phyloP scores from a whole-genome alignment of 1,140 invertebrate species.

The Drosophila nebulosa region DNA sequence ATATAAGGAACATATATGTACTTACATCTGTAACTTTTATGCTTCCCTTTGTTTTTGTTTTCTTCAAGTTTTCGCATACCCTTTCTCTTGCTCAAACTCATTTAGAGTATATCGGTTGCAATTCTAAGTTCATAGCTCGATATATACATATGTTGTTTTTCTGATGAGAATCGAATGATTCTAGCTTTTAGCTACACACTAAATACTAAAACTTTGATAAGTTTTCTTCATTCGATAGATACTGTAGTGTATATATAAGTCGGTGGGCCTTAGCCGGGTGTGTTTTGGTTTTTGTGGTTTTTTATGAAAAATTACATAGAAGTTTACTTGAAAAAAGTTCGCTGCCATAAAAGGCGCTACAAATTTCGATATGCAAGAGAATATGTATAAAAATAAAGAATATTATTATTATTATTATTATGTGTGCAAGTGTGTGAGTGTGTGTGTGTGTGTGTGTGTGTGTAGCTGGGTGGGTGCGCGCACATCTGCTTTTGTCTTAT shows the following conservation, averaged over 20 bases:
- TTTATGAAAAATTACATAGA: conserved; percentile 1
- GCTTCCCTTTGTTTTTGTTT: background rate
- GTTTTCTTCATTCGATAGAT: background rate
- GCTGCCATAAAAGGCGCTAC: background rate
- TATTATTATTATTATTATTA: conserved; percentile 1
- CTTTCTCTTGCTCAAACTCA: background rate
- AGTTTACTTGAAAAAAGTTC: background rate
- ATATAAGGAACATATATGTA: background rate
- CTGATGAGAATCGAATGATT: too few relatives aligned
- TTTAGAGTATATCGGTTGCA: background rate
- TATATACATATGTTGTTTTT: too few relatives aligned
- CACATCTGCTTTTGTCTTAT: background rate
- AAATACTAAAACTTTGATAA: too few relatives aligned
- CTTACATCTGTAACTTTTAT: conserved; percentile 14
- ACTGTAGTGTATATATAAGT: background rate
- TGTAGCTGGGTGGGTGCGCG: background rate
- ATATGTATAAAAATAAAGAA: background rate
- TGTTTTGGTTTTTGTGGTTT: background rate
- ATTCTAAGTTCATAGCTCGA: background rate
- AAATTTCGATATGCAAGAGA: conserved; percentile 6
- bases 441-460: background rate
- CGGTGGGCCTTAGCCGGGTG: background rate
- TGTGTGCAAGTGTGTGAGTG: background rate
- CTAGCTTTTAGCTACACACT: too few relatives aligned
- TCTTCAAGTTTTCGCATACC: background rate